Conservation (phyloP, 2,888 invertebrate genomes). For the Nysson spinosus region DNA sequence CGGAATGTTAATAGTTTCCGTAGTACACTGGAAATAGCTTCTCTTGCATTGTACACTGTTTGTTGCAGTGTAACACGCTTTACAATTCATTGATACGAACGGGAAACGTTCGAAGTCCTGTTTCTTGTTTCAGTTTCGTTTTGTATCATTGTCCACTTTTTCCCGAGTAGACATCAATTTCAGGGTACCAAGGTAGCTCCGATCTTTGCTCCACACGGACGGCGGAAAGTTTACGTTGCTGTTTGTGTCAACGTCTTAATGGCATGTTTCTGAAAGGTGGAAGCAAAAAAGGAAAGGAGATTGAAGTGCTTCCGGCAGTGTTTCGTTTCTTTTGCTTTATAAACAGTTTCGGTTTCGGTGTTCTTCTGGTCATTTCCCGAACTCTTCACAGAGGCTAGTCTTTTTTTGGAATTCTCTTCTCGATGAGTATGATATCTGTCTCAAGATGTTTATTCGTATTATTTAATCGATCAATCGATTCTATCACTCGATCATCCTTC, state of each 20-base stretch:
- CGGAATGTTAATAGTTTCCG: no score
- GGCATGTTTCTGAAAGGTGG: slow-evolving; percentile 36
- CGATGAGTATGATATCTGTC: no score
- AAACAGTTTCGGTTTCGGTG: slow-evolving; percentile 17
- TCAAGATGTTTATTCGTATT: background rate
- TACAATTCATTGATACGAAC: no score
- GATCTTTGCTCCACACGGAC: slow-evolving; percentile 1
- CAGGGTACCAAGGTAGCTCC: background rate
- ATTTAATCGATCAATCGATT: slow-evolving; percentile 2
- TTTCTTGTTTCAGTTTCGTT: no score
- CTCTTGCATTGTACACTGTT: no score
- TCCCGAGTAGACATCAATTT: background rate
- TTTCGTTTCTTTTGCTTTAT: slow-evolving; percentile 11
- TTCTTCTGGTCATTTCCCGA: no score
- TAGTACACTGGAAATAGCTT: no score
- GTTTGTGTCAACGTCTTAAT: slow-evolving; percentile 45
- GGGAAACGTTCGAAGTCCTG: no score
- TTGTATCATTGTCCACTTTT: background rate
- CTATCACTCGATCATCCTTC: slow-evolving; percentile 7
- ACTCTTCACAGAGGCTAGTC: no score
- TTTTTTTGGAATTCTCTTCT: background rate
- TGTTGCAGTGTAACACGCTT: no score
- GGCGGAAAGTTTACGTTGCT: slow-evolving; percentile 18
- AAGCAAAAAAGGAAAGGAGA: slow-evolving; percentile 33
- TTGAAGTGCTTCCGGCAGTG: slow-evolving; percentile 36